Evolutionary conservation across 2,113 vertebrate genomes (phyloP), one percentile per base, ranked within the genome.

Genomic region (Nymphicus hollandicus): DNA sequence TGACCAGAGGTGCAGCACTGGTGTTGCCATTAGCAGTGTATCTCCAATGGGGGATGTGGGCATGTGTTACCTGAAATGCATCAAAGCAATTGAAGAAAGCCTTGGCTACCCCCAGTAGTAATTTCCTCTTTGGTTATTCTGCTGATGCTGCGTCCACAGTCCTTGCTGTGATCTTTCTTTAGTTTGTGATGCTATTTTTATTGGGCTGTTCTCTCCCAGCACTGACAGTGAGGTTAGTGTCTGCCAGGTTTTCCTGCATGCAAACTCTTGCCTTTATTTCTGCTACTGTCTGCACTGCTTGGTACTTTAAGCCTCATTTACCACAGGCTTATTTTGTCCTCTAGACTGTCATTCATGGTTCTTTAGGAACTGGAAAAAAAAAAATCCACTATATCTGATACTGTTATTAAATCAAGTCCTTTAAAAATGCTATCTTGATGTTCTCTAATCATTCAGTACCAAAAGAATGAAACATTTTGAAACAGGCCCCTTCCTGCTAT

Each of bases 11-110:
- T 23, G 10, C 28, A 50, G 20, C 23, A 5, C 35, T 3, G 41
- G 27, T 25, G 23, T 18, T 63, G 23, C 52, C 19, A 3, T 31
- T 0, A 2, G 11, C 3, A 2, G 3, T 27, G 61, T 11, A 2
- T n/a, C 33, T 64, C 5, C 4, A 19, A 8, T 5, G 24, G 1
- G 13, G 41, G 31, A 63, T 41, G 14, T 8, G 17, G 10, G 7
- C 22, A 16, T 18, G 16, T 14, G 19, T 10, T 68, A 19, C 35
- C 43, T 33, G 28, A 29, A 63, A 35, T 22, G 43, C n/a, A 46
- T 28, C 20, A 46, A 28, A 88, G 29, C 31, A 22, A 5, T 10
- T 24, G 14, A 66, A 37, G 35, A 56, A 49, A 66, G 52, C 58
- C 41, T 52, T 43, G 19, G 13, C 29, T 29, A 16, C 25, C 41